These are phyloP conservation scores for Macrosiphum euphorbiae DNA, from an alignment of 2,888 invertebrate genomes.

Conservation along the genomic window DNA sequence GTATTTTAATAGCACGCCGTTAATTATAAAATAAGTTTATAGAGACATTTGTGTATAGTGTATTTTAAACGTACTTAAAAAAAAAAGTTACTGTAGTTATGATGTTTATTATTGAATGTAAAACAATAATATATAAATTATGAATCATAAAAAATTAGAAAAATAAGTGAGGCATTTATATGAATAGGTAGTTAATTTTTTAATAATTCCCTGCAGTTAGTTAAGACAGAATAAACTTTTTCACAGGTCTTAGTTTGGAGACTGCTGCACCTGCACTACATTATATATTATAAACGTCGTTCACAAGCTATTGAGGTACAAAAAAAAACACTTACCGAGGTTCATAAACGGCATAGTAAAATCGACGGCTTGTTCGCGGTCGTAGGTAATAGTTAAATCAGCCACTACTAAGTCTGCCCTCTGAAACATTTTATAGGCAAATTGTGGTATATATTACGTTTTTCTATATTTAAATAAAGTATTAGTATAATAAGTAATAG, in stretches of 20 bases:
- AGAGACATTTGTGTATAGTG: neutral
- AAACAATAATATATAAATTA: neutral
- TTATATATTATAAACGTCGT: neutral
- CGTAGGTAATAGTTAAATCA: conserved; percentile 96
- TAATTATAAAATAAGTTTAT: neutral
- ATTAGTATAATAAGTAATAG: neutral
- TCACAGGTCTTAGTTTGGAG: neutral
- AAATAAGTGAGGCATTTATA: neutral
- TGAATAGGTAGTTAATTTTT: neutral
- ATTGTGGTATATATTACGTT: neutral
- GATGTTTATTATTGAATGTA: neutral
- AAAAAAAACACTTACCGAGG: conserved; percentile 74
- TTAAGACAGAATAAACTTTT: neutral
- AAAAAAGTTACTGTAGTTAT: neutral
- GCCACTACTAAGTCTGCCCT: conserved; percentile 96
- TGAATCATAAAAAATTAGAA: neutral
- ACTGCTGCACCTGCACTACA: neutral
- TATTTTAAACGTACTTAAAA: neutral
- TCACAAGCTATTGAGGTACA: neutral
- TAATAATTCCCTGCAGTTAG: neutral
- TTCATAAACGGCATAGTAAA: conserved; percentile 99
- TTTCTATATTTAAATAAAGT: too few species aligned
- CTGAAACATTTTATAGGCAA: conserved; percentile 69
- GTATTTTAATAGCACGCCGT: neutral
- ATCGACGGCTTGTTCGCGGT: conserved; percentile 93